Base-by-base conservation (phyloP, 2,888 invertebrate genomes). In the Meandrusa payeni region DNA sequence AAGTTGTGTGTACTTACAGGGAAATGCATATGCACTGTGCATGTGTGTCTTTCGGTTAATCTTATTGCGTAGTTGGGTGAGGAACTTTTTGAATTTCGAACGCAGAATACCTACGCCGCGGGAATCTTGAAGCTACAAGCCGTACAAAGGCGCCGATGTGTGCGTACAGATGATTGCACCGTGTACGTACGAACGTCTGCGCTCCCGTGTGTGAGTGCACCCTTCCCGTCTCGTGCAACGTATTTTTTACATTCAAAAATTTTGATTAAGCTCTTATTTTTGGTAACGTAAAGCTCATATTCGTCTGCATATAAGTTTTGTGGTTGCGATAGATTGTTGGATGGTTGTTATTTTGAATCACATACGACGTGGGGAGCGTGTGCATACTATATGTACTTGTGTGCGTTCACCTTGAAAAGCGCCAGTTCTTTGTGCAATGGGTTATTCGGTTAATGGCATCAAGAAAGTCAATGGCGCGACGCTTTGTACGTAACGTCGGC, bases 401-500 rank as follows among this genome's bases (percentile, higher is more conserved):
- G 80, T 81, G 82, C 1, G 79, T 87, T 88, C 86, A 88, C 88
- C 88, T 88, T 88, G 88, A 86, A 85, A 82, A 78, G 71, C 65
- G 78, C 70, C 74, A 76, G 79, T 79, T 82, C 87, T 88, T 88
- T 88, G 87, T 87, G 85, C 85, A 87, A 83, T 88, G 81, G 88
- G 88, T 88, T 86, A 88, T 87, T 88, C 88, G 88, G 88, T 86
- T 88, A 88, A 87, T 87, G 87, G 83, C 88, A 82, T 73, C 83
- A 73, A 78, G 76, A 75, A 74, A 87, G 85, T 86, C 86, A 86
- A 87, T 86, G 86, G 85, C 85, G 85, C 72, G 76, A 80, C 76
- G 77, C 73, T 65, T 67, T 55, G 61, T 51, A 43, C 34, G 75
- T 76, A 86, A 57, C 55, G 82, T 72, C 70, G 64, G 76, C 80